Evolutionary conservation across 2,888 invertebrate species (phyloP).

Genomic region (Fragum whitleyi): DNA sequence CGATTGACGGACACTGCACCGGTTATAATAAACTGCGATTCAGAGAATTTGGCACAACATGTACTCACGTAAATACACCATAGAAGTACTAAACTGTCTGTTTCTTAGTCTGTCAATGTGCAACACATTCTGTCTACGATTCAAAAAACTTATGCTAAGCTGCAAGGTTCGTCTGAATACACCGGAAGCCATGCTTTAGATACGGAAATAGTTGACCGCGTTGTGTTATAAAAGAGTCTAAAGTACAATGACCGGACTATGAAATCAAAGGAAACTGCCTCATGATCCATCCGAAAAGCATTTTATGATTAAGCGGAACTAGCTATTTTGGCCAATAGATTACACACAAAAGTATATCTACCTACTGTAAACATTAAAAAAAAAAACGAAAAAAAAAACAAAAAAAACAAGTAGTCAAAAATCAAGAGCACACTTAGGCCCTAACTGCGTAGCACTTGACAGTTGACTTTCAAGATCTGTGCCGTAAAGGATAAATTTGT

Average conservation of each 20-base stretch:
- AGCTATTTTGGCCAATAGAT: no score
- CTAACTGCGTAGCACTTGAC: no score
- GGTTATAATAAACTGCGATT: background rate
- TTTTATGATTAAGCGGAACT: no score
- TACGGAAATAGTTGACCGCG: background rate
- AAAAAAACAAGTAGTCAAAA: no score
- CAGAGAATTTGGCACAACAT: background rate
- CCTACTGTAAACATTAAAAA: no score
- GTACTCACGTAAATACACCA: conserved; percentile 13
- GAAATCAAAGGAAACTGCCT: no score
- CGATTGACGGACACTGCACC: background rate
- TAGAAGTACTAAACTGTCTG: conserved; percentile 22
- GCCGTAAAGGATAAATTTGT: no score
- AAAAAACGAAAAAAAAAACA: no score
- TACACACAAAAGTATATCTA: no score
- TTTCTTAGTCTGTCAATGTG: background rate
- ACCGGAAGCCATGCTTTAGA: conserved; percentile 38
- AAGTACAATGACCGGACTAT: background rate
- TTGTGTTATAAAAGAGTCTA: background rate
- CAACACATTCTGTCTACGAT: background rate
- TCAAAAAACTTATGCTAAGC: conserved; percentile 12
- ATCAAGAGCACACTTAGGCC: no score
- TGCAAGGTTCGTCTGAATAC: conserved; percentile 16
- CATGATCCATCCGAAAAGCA: no score
- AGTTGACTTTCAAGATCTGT: no score